Conservation (phyloP, 2,113 vertebrate species). For the Melanostigma gelatinosum region DNA sequence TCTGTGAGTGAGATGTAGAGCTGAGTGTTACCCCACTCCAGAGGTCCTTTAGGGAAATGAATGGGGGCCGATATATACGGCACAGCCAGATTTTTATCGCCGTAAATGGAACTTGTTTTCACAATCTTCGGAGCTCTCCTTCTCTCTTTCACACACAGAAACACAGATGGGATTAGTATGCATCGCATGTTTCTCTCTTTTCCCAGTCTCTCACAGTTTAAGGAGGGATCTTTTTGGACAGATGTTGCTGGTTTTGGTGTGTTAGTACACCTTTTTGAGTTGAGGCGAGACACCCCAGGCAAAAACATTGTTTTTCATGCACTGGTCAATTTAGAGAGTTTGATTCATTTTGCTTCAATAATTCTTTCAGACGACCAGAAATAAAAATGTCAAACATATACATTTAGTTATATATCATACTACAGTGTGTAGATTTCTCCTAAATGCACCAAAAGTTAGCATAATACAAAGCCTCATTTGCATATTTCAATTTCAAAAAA, state of each 20-base stretch:
- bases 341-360: neutral
- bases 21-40: conserved; percentile 56
- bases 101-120: conserved; percentile 65
- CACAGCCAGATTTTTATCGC: conserved; percentile 68
- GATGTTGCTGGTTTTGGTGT: conserved; percentile 28
- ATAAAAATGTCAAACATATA: neutral
- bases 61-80: conserved; percentile 40
- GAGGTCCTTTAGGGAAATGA: conserved; percentile 69
- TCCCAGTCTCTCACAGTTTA: conserved; percentile 25
- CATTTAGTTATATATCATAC: too few species aligned
- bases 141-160: conserved; percentile 44
- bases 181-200: conserved; percentile 16
- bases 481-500: neutral
- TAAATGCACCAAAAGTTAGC: too few species aligned
- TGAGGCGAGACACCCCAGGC: neutral
- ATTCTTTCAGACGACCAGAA: neutral
- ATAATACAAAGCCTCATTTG: too few species aligned
- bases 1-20: conserved; percentile 41
- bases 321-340: neutral
- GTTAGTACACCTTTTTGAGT: neutral
- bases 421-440: too few species aligned
- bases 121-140: conserved; percentile 52
- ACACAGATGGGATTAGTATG: conserved; percentile 56
- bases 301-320: too few species aligned
- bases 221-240: conserved; percentile 18